Base-by-base conservation (phyloP, 2,888 invertebrate species). In the Heteromurus nitidus region DNA sequence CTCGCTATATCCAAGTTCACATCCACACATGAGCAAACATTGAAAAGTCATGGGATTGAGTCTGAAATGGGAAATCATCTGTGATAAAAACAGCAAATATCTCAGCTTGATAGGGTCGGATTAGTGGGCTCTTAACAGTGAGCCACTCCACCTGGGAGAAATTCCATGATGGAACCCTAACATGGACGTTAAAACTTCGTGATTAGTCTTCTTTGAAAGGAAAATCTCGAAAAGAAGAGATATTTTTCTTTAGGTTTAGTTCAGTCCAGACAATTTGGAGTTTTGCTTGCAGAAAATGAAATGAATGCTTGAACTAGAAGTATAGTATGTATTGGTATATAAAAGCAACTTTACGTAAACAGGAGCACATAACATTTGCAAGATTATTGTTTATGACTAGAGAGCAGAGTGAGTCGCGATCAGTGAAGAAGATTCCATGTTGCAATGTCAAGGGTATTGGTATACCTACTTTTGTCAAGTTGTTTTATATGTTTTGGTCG, bases 61-160 rank as follows among this genome's bases (percentile, higher is more conserved):
- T n/a, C n/a, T n/a, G n/a, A n/a, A n/a, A n/a, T n/a, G n/a, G n/a
- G n/a, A n/a, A n/a, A n/a, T n/a, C 55, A 55, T 16, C 55, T 55
- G 55, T 26, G 55, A 26, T 26, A 24, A 55, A 55, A 55, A 55
- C 24, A 11, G 7, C 26, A 55, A 55, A 55, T 55, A 55, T 55
- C 55, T 55, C 26, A 9, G 26, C 26, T 55, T 11, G 11, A 26
- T 55, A 5, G 13, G 26, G 9, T 26, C 26, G n/a, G 55, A 55
- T 55, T 55, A 24, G 11, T 20, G 20, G 11, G 55, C 18, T 26
- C 26, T 26, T 13, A 26, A 13, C 26, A 20, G 26, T 24, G 55
- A 55, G 16, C 13, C 55, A 24, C n/a, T 26, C 18, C 55, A 26
- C 55, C 26, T 26, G 55, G 26, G 26, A 55, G 55, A 55, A 55